Base-by-base conservation (phyloP, 2,888 invertebrate species). In the Drosophila aldrichi region DNA sequence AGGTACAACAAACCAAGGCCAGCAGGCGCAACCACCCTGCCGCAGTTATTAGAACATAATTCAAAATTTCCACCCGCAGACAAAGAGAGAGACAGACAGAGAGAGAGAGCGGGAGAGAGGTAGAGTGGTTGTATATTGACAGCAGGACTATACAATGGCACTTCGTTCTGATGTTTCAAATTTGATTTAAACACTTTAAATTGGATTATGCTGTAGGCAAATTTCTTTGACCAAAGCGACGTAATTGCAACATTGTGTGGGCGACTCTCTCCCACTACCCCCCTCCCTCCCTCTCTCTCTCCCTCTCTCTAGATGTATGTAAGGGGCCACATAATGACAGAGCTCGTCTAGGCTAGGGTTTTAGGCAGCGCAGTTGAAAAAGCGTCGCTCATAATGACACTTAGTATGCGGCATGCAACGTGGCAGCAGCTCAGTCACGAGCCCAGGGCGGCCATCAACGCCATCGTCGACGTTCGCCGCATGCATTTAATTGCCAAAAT, bases 131-230 rank as follows among this genome's bases (percentile, higher is more conserved):
- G 55, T 48, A 14, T 67, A 71, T 58, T 75, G 63, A 60, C 65
- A 62, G 74, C 61, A 64, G 72, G 61, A 67, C 55, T 43, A 70
- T 63, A 90, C 81, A 90, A 89, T 81, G 78, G 60, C 74, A 83
- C 66, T 72, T 84, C 89, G 74, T 82, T 81, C 82, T 80, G 83
- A 79, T 88, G 88, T 82, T 91, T 80, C 65, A 90, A 92, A 92
- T 92, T 92, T 91, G 90, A 92, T 92, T 92, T 92, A 90, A 91
- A 91, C 90, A 90, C 90, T 92, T 92, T 88, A 92, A 92, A 92
- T 92, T 92, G 92, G 92, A 92, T 92, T 92, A 92, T 90, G 83
- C 83, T 91, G 85, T 88, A 90, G 90, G 89, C 89, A 91, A 88
- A 87, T 85, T 84, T 76, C 74, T 85, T 79, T 82, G 88, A 83